Evolutionary conservation across 2,888 invertebrate species (phyloP).

Genomic region (Trilocha varians): DNA sequence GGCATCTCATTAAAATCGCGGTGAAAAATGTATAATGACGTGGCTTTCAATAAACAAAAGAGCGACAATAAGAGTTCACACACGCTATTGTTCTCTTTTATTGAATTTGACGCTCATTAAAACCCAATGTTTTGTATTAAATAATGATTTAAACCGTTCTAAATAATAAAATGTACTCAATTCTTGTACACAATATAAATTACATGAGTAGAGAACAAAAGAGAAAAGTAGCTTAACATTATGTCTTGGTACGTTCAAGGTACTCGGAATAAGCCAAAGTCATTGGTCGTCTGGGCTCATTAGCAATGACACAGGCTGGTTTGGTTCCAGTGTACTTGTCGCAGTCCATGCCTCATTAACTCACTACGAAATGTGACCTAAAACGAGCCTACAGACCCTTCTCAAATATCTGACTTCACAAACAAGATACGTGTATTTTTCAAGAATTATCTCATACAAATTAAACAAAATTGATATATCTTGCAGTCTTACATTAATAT

Average conservation of each 20-base stretch:
- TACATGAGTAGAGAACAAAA: too few species aligned
- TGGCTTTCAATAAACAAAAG: slow-evolving; percentile 43
- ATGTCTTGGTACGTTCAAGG: background rate
- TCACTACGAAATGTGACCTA: slow-evolving; percentile 10
- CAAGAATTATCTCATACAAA: background rate
- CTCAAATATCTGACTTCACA: background rate
- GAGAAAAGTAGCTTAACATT: background rate
- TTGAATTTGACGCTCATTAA: slow-evolving; percentile 65
- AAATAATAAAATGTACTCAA: too few species aligned
- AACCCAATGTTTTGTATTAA: slow-evolving; percentile 18
- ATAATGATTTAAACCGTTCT: background rate
- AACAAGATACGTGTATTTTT: background rate
- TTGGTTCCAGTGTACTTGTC: slow-evolving; percentile 10
- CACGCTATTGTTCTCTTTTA: slow-evolving; percentile 60
- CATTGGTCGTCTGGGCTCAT: background rate
- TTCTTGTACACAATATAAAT: too few species aligned
- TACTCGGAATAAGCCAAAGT: background rate
- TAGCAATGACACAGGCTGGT: background rate
- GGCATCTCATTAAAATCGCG: slow-evolving; percentile 50
- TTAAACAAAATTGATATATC: too few species aligned
- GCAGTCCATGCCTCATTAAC: slow-evolving; percentile 28
- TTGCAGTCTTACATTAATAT: too few species aligned
- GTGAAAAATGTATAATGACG: slow-evolving; percentile 56
- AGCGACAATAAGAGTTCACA: slow-evolving; percentile 50
- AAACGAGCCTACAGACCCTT: background rate